Evolutionary conservation across 2,113 vertebrate species (phyloP).

Genomic region (Climacteris rufus): DNA sequence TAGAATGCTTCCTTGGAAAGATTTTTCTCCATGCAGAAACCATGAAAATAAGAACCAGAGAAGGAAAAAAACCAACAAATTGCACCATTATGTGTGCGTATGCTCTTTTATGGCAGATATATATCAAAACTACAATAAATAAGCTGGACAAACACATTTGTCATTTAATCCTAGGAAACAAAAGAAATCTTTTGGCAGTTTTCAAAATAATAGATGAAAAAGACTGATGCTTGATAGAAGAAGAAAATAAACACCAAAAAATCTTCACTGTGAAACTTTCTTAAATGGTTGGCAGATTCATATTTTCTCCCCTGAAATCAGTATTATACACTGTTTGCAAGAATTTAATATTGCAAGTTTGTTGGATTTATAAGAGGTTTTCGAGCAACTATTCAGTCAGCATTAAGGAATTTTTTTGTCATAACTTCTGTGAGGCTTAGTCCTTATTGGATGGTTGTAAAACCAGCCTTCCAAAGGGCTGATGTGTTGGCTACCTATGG

Average conservation of each 20-base stretch:
- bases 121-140: not conserved
- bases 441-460: not conserved
- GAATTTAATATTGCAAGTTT: not conserved
- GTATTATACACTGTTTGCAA: not conserved
- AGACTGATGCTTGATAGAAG: not conserved
- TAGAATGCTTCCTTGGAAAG: not conserved
- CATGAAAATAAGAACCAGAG: not conserved
- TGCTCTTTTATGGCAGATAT: not conserved
- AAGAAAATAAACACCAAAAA: not conserved
- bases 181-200: not conserved
- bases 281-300: not conserved
- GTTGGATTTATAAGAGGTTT: not conserved
- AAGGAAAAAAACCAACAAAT: not conserved
- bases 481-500: fast-evolving
- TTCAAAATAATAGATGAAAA: not conserved
- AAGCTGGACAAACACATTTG: not conserved
- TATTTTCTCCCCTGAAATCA: conserved; percentile 7
- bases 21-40: not conserved
- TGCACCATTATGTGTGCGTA: not conserved
- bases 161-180: not conserved
- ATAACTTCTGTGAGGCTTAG: not conserved
- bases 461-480: not conserved
- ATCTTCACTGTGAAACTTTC: not conserved
- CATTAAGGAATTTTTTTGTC: not conserved
- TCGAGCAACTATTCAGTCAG: not conserved